Base-by-base conservation (phyloP, 2,113 vertebrate genomes). In the Oenanthe oenanthe region DNA sequence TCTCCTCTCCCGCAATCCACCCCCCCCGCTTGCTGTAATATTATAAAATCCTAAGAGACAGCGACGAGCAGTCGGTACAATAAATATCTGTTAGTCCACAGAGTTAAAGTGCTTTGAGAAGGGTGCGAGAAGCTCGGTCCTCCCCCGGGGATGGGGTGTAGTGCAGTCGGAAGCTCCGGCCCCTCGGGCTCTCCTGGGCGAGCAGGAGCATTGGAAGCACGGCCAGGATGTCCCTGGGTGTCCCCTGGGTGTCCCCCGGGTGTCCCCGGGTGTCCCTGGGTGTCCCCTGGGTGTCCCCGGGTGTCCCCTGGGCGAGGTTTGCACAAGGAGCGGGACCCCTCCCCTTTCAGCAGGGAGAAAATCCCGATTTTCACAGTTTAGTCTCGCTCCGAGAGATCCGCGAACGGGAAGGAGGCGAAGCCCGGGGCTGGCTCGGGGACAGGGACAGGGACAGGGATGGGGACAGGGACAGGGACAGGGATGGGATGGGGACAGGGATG, bases 91-190 rank as follows among this genome's bases (percentile, higher is more conserved):
- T 97, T 98, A 98, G 95, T 97, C 62, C 95, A 97, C 95, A 93
- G 95, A 96, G 95, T 97, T 98, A 98, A 98, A 98, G 98, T 98
- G 97, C 98, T 97, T 97, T 87, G 94, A 98, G 95, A 96, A 97
- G 94, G 96, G 60, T 60, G 84, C 85, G 86, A 93, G 61, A 91
- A 94, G 89, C 94, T 94, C 96, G 80, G 74, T 22, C 63, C 72
- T 50, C 42, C 62, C 2, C 32, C 31, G 10, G 2, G n/a, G 29
- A 7, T 13, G 29, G 36, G 40, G 38, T 63, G 94, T 96, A 95
- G 96, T 97, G 95, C 95, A 94, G 75, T 86, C 91, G 93, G 89
- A 95, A 94, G 95, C 74, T 31, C 87, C 61, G 81, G 20, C 95
- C 76, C 43, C 81, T 16, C 4, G 8, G 54, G 78, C 65, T 26